Conservation (phyloP, 2,888 invertebrate genomes). For the Paralinhomoeus sp. region DNA sequence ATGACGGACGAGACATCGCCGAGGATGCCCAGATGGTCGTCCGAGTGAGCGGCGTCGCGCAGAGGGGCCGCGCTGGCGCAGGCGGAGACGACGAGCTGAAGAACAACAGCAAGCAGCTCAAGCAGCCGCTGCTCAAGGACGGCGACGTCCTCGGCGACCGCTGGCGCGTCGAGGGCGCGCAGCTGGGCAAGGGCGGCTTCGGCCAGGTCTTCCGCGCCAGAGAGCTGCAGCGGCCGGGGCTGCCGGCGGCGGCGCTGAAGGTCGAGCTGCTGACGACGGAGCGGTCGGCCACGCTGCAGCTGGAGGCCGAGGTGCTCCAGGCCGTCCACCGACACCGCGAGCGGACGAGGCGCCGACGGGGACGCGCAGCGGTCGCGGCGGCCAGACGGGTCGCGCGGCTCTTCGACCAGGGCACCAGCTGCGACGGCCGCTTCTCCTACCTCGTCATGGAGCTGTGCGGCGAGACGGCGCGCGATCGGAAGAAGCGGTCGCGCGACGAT, state of each 20-base stretch:
- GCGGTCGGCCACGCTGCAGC: neutral
- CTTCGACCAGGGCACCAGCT: neutral
- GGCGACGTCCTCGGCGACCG: neutral
- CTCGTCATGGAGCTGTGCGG: conserved; percentile 6
- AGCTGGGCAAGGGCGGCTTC: neutral
- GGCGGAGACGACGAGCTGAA: too few species aligned
- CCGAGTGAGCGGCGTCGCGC: too few species aligned
- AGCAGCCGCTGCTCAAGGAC: neutral
- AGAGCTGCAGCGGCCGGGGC: neutral
- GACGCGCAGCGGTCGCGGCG: too few species aligned
- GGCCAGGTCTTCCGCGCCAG: neutral
- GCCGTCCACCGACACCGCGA: too few species aligned
- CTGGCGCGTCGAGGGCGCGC: neutral
- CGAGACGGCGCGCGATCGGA: conserved; percentile 6
- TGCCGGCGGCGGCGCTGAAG: neutral
- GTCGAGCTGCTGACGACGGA: neutral
- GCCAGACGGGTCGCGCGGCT: neutral
- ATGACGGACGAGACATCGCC: too few species aligned
- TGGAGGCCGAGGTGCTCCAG: too few species aligned
- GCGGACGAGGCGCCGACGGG: neutral
- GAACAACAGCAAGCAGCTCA: too few species aligned
- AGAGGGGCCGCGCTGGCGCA: too few species aligned
- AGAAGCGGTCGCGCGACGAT: conserved; percentile 3
- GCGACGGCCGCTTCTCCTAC: neutral
- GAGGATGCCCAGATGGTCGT: too few species aligned